Conservation (phyloP, 2,797 vertebrate species). For the Gymnoscopelus braueri region DNA sequence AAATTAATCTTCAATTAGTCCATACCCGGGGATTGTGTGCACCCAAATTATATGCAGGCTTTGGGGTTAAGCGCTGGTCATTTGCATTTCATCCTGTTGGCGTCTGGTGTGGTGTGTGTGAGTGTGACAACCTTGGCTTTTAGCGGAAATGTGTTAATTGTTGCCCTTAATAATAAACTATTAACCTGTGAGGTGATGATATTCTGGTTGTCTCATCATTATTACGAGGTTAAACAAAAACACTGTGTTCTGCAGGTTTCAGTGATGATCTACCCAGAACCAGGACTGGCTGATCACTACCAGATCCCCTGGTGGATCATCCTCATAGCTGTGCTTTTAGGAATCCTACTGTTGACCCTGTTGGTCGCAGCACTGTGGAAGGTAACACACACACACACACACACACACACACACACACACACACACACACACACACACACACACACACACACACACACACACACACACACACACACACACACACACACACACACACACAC, state of each 20-base stretch:
- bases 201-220: no score
- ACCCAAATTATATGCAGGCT: no score
- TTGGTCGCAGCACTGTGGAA: constrained; percentile 90
- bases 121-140: not conserved
- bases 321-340: constrained; percentile 87
- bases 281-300: constrained; percentile 76
- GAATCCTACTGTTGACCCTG: constrained; percentile 86
- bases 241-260: constrained; percentile 76
- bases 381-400: constrained; percentile 74
- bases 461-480: not conserved
- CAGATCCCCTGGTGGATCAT: constrained; percentile 93
- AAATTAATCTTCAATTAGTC: no score
- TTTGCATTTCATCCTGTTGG: no score
- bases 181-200: no score
- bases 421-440: not conserved
- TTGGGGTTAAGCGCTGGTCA: no score
- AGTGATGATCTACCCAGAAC: constrained; percentile 90
- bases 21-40: no score
- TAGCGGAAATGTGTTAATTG: no score
- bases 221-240: no score
- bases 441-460: no score
- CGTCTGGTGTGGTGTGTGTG: not conserved
- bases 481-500: not conserved
- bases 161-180: no score
- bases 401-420: not conserved